Percentiles rank a stretch among this genome's conserved stretches.
Evolutionary conservation across 23 tunicate genomes (phyloP).

Genomic region (Botrylloides violaceus): DNA sequence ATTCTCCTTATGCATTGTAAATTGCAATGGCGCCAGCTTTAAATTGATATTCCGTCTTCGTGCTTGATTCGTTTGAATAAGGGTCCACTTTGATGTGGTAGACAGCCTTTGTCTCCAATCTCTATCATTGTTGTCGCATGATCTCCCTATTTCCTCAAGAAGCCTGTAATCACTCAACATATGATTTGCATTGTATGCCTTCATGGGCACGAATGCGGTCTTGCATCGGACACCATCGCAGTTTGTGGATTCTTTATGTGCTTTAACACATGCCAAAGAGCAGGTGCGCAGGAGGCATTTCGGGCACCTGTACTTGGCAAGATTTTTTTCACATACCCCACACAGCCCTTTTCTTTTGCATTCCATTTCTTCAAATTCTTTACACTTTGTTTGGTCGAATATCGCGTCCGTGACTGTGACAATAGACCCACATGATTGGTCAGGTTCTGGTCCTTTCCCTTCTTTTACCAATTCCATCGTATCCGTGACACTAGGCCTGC

Average conservation of each 20-base stretch:
- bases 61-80: not conserved
- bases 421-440: too few species aligned
- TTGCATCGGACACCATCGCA: constrained; percentile 22
- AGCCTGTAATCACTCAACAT: constrained; percentile 28
- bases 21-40: not conserved
- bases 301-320: constrained; percentile 17
- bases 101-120: not conserved
- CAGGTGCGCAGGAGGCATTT: constrained; percentile 14
- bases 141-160: constrained; percentile 21
- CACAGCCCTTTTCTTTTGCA: too few species aligned
- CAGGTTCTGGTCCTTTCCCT: too few species aligned
- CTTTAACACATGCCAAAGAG: constrained; percentile 13
- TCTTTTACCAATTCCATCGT: too few species aligned
- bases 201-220: constrained; percentile 14
- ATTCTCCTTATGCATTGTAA: constrained; percentile 3
- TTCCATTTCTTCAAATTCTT: too few species aligned
- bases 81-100: not conserved
- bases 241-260: not conserved
- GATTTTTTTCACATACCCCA: not conserved
- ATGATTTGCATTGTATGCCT: constrained; percentile 6
- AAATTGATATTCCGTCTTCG: constrained; percentile 8
- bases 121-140: constrained; percentile 5
- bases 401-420: too few species aligned
- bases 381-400: too few species aligned
- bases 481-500: too few species aligned